phyloP scores from a whole-genome alignment of 1,140 invertebrate species.

The Macrobrachium nipponense region DNA sequence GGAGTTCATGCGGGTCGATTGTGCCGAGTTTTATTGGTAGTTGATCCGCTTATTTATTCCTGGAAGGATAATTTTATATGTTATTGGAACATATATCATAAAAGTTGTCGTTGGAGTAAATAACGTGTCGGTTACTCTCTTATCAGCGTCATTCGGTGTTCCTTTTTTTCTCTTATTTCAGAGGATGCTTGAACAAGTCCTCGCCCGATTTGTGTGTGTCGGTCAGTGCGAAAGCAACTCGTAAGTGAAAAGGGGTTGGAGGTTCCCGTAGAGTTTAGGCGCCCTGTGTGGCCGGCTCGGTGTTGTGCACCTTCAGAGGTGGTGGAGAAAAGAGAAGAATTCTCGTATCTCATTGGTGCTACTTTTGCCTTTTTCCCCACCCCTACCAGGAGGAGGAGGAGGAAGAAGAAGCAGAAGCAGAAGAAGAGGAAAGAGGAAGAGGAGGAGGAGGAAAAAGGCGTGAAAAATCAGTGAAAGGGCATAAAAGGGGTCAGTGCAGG shows the following conservation, averaged over 20 bases:
- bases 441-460: neutral
- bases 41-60: neutral
- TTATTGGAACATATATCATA: neutral
- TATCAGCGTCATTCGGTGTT: conserved; percentile 12
- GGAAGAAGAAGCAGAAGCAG: too few relatives aligned
- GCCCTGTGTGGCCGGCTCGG: conserved; percentile 1
- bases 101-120: conserved; percentile 1
- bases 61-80: neutral
- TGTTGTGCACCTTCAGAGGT: neutral
- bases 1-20: neutral
- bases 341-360: too few relatives aligned
- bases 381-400: too few relatives aligned
- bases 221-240: neutral
- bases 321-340: too few relatives aligned
- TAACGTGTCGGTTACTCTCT: neutral
- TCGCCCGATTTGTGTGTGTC: neutral
- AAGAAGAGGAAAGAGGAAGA: too few relatives aligned
- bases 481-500: too few relatives aligned
- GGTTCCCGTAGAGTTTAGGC: conserved; percentile 17
- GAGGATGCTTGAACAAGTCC: conserved; percentile 2
- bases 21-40: conserved; percentile 14
- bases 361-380: too few relatives aligned
- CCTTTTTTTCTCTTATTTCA: neutral
- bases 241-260: conserved; percentile 30
- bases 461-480: too few relatives aligned